Base-by-base conservation (phyloP, 2,888 invertebrate genomes). In the Leptinotarsa haldemani region DNA sequence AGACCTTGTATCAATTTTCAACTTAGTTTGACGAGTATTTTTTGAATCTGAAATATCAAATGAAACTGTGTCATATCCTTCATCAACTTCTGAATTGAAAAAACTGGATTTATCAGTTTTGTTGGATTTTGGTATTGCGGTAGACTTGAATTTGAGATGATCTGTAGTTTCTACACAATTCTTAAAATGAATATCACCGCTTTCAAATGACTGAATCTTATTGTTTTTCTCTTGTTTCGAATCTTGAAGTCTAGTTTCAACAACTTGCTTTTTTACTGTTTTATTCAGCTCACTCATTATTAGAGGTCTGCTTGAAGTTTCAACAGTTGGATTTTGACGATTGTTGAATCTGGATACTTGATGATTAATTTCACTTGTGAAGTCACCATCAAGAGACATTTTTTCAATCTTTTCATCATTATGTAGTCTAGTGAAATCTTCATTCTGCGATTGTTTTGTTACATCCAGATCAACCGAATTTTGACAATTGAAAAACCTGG, bases 401-500 rank as follows among this genome's bases (percentile, higher is more conserved):
- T 30, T 18, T 40, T 61, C 61, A 40, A 61, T 16, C 50, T 53
- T 3, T 65, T 20, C 7, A 50, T 52, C 25, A 65, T 16, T 65
- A 18, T 58, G n/a, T 46, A 50, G 9, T 46, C 15, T 22, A 53
- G 12, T 61, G 13, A 40, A 15, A 40, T 70, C 63, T 7, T 7
- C 47, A 20, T 13, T 13, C 9, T 13, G 13, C 4, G 4, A 22
- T 22, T 56, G 56, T 22, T 22, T 22, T 22, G 22, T 4, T 13
- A 56, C 20, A 22, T 15, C 56, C 3, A 5, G 16, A 13, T 15
- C 22, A 22, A 18, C 56, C 15, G 25, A 48, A 30, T 58, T 69
- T 53, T 66, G 65, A 12, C 56, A 56, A 16, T 66, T 70, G 50
- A 78, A 78, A 74, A 78, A 77, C 30, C 78, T 74, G 4, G 77